A percentile compares a stretch with the other conserved stretches of the same genome.
phyloP scores from a whole-genome alignment of 2,113 vertebrate genomes.

The Xenus cinereus region DNA sequence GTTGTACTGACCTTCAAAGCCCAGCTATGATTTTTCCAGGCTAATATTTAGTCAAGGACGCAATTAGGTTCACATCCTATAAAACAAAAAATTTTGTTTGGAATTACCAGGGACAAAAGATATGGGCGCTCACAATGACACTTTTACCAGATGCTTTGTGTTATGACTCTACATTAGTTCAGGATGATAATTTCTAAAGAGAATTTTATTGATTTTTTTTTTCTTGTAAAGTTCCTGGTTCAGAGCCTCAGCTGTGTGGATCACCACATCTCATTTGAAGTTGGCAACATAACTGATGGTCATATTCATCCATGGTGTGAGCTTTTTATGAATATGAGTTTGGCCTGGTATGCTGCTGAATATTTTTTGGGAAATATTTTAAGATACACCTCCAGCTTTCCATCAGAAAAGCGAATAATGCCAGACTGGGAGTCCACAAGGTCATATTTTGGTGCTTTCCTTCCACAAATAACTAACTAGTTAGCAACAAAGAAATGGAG shows the following conservation, averaged over 20 bases:
- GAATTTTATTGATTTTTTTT: neutral
- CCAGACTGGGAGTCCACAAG: neutral
- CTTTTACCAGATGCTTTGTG: neutral
- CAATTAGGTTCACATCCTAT: neutral
- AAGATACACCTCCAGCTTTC: neutral
- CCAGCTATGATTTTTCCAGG: neutral
- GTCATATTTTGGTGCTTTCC: neutral
- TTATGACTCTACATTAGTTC: neutral
- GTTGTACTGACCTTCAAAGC: neutral
- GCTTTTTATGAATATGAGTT: neutral
- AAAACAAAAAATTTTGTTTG: neutral
- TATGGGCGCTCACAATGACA: neutral
- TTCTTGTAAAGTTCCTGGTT: neutral
- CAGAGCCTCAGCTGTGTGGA: neutral
- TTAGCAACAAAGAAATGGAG: neutral
- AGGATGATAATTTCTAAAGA: neutral
- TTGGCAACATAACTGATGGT: neutral
- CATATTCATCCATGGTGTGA: neutral
- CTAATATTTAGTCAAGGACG: neutral
- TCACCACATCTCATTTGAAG: neutral
- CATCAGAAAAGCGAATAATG: neutral
- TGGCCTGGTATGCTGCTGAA: neutral
- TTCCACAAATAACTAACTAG: neutral
- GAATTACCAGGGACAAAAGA: neutral
- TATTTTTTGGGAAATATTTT: neutral